Conservation (phyloP, 2,797 vertebrate species). For the Luscinia megarhynchos region DNA sequence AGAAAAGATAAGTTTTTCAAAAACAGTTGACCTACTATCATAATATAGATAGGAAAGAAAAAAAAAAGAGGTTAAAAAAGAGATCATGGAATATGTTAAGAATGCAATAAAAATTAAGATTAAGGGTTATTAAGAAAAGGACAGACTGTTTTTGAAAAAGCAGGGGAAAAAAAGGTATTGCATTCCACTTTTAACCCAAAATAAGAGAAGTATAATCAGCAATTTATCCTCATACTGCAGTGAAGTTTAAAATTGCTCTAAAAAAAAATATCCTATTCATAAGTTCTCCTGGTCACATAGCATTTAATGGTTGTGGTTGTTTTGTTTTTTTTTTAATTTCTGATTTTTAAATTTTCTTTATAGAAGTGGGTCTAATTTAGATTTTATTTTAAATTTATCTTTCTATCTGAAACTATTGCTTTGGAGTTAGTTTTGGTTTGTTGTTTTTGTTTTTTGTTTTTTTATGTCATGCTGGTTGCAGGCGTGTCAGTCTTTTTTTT, state of each 20-base stretch:
- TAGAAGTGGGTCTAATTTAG: background rate
- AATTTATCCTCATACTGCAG: background rate
- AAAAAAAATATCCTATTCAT: background rate
- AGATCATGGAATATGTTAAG: background rate
- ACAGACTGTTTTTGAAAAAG: background rate
- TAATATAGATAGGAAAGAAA: background rate
- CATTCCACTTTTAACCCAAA: background rate
- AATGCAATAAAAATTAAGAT: background rate
- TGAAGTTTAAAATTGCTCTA: background rate
- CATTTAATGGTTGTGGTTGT: background rate
- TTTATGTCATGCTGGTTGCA: background rate
- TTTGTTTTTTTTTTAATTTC: background rate
- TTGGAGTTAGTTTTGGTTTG: background rate
- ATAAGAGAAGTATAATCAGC: background rate
- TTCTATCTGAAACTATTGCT: background rate
- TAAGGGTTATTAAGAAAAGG: background rate
- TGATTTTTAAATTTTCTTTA: background rate
- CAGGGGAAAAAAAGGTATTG: background rate
- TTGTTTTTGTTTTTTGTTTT: too few species aligned
- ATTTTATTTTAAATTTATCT: fast-evolving
- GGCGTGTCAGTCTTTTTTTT: background rate
- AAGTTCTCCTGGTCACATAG: background rate
- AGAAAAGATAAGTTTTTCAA: slow-evolving; percentile 1
- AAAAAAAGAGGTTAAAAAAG: background rate
- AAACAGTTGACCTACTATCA: slow-evolving; percentile 3